Conservation (phyloP, 2,888 invertebrate genomes). For the Plebejus anna region DNA sequence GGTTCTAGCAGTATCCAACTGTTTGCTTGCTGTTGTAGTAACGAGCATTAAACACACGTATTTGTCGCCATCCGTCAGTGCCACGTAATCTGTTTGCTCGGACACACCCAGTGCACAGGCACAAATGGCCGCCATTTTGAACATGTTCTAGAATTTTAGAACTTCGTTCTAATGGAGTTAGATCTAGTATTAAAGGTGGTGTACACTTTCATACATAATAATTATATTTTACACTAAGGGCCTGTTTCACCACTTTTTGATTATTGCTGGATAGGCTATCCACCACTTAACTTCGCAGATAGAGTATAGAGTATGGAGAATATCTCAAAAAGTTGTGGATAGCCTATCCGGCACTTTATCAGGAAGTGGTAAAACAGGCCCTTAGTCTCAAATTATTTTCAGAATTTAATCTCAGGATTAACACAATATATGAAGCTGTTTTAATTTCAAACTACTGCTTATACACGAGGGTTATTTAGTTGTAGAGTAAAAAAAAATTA, state of each 20-base stretch:
- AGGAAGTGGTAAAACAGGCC: too few species aligned
- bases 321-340: too few species aligned
- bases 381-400: too few species aligned
- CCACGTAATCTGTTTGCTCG: slow-evolving; percentile 25
- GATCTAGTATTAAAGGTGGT: not conserved
- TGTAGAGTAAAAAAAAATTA: too few species aligned
- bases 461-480: too few species aligned
- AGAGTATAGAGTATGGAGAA: too few species aligned
- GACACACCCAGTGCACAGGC: not conserved
- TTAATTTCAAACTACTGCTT: not conserved
- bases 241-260: too few species aligned
- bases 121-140: slow-evolving; percentile 6
- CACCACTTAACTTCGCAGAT: too few species aligned
- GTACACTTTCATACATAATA: not conserved
- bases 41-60: slow-evolving; percentile 18
- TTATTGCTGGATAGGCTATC: too few species aligned
- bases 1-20: not conserved
- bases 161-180: not conserved
- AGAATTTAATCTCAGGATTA: too few species aligned
- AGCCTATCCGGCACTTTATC: too few species aligned
- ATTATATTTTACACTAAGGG: not conserved
- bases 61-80: slow-evolving; percentile 20
- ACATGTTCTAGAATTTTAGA: not conserved
- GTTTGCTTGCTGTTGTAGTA: not conserved
- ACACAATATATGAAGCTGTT: not conserved